Percentiles rank a stretch among this genome's conserved stretches.
Conservation (phyloP, 2,797 vertebrate genomes). For the Natrix natrix region DNA sequence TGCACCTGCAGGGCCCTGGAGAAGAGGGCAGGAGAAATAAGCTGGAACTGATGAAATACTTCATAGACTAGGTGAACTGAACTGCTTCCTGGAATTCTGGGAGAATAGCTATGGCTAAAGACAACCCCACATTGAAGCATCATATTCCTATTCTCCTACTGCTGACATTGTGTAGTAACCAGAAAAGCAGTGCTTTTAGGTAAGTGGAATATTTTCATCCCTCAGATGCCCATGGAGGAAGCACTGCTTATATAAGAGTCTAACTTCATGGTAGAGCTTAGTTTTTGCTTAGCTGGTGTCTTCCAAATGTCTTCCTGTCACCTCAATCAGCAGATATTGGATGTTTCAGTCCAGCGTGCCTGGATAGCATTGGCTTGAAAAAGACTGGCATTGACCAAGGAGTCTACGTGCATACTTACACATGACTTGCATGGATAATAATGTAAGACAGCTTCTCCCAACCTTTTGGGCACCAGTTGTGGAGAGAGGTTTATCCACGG, state of each 20-base stretch:
- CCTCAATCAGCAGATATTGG: neutral
- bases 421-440: neutral
- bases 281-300: neutral
- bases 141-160: neutral
- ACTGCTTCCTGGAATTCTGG: neutral
- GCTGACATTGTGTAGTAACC: neutral
- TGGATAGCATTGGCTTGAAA: neutral
- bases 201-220: neutral
- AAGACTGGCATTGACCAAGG: neutral
- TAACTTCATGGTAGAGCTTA: neutral
- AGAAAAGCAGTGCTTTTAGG: neutral
- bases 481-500: too few relatives aligned
- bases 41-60: neutral
- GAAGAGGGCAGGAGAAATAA: neutral
- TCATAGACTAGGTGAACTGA: neutral
- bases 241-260: neutral
- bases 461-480: too few relatives aligned
- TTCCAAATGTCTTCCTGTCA: neutral
- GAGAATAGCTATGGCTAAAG: neutral
- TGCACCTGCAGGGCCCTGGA: slow-evolving; percentile 1
- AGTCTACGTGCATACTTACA: neutral
- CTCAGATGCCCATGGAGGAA: neutral
- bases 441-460: too few relatives aligned
- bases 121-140: too few relatives aligned
- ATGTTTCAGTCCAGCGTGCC: neutral